A percentile compares a stretch with the other conserved stretches of the same genome.
These are phyloP conservation scores for Silurus meridionalis DNA, from an alignment of 2,113 vertebrate genomes.

Conservation along the genomic window DNA sequence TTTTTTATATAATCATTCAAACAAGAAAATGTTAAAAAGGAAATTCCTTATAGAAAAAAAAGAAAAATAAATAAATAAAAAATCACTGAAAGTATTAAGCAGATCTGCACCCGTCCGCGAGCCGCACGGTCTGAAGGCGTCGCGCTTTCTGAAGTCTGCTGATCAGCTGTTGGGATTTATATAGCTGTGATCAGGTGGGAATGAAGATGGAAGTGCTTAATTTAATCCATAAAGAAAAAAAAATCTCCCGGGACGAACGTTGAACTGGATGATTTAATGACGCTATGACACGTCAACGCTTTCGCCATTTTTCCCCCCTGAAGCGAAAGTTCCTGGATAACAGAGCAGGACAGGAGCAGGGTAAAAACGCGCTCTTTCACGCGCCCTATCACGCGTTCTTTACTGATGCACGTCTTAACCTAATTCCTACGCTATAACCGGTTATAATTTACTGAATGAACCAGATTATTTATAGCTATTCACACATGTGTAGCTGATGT, in stretches of 20 bases:
- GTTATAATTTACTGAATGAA: background rate
- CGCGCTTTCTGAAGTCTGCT: conserved; percentile 71
- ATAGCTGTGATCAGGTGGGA: conserved; percentile 71
- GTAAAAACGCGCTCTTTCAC: background rate
- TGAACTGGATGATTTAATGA: conserved; percentile 70
- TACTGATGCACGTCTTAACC: background rate
- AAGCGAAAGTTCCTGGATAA: conserved; percentile 22
- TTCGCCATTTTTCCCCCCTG: conserved; percentile 51
- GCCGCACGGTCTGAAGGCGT: conserved; percentile 62
- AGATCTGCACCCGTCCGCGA: conserved; percentile 29
- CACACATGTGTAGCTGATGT: background rate
- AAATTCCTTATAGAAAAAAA: too few relatives aligned
- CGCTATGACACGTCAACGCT: conserved; percentile 65
- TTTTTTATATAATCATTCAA: background rate
- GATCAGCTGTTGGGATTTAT: conserved; percentile 84
- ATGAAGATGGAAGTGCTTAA: conserved; percentile 72
- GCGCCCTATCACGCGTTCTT: background rate
- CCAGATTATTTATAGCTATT: too few relatives aligned
- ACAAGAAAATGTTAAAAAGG: background rate
- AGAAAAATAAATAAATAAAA: background rate
- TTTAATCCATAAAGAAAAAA: conserved; percentile 76
- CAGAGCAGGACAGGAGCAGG: background rate
- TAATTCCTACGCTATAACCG: background rate
- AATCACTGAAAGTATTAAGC: background rate
- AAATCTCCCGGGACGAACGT: conserved; percentile 73